Conservation (phyloP, 2,888 invertebrate species). For the Onthophagus sagittarius region DNA sequence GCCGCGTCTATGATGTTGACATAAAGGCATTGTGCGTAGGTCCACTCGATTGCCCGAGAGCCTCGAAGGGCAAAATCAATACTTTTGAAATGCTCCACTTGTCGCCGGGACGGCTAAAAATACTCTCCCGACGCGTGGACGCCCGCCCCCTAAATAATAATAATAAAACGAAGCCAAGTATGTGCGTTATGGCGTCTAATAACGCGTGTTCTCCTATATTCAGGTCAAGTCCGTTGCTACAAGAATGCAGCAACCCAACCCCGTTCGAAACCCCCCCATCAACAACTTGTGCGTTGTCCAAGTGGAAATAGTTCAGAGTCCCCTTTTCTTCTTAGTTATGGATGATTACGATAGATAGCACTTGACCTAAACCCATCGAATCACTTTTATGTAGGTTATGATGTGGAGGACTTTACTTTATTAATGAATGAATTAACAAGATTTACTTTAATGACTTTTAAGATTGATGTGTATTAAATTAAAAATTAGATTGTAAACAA, state of each 20-base stretch:
- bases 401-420: too few relatives aligned
- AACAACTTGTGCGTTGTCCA: background rate
- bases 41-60: background rate
- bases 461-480: too few relatives aligned
- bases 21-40: background rate
- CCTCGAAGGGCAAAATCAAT: slow-evolving; percentile 17
- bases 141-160: background rate
- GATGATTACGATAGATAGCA: background rate
- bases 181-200: background rate
- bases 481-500: too few relatives aligned
- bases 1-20: background rate
- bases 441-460: too few relatives aligned
- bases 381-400: too few relatives aligned
- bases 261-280: background rate
- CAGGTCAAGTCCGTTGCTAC: background rate
- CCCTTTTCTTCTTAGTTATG: background rate
- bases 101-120: slow-evolving; percentile 7
- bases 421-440: too few relatives aligned
- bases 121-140: slow-evolving; percentile 1
- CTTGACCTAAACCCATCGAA: too few relatives aligned
- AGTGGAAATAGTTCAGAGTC: background rate
- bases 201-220: background rate
- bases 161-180: background rate
- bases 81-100: slow-evolving; percentile 13
- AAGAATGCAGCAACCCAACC: background rate